These are phyloP conservation scores for Mycetomoellerius zeteki DNA, from an alignment of 1,140 invertebrate genomes.

Conservation along the genomic window DNA sequence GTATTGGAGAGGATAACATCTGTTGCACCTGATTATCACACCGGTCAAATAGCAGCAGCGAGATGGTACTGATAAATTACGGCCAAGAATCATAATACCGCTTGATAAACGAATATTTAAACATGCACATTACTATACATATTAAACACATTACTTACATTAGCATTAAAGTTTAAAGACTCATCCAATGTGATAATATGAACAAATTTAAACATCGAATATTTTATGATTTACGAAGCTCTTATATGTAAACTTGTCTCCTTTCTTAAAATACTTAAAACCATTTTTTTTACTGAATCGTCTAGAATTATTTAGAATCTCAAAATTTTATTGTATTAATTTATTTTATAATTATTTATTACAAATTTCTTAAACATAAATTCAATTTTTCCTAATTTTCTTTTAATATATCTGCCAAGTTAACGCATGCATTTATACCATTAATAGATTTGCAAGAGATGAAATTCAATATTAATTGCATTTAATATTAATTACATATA, in stretches of 20 bases:
- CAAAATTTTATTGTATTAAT: background rate
- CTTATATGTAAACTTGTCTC: background rate
- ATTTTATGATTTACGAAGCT: background rate
- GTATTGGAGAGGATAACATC: conserved; percentile 27
- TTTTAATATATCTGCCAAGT: background rate
- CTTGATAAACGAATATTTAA: background rate
- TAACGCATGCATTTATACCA: background rate
- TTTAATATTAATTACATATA: background rate
- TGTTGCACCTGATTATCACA: conserved; percentile 31
- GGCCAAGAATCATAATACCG: background rate
- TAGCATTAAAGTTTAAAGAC: background rate
- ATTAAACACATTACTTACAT: background rate
- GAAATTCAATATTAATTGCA: background rate
- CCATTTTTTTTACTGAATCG: background rate
- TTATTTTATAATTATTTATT: background rate
- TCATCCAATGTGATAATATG: background rate
- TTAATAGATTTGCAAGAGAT: background rate
- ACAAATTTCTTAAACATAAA: conserved; percentile 1
- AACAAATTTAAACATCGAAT: background rate
- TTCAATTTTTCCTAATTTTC: background rate
- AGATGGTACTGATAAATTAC: conserved; percentile 8
- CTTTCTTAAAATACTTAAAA: background rate
- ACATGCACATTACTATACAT: background rate
- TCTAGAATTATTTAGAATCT: background rate
- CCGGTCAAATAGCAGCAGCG: background rate